Percentiles rank a stretch among this genome's conserved stretches.
Evolutionary conservation across 2,888 invertebrate genomes (phyloP).

Genomic region (Chouioia cunea): DNA sequence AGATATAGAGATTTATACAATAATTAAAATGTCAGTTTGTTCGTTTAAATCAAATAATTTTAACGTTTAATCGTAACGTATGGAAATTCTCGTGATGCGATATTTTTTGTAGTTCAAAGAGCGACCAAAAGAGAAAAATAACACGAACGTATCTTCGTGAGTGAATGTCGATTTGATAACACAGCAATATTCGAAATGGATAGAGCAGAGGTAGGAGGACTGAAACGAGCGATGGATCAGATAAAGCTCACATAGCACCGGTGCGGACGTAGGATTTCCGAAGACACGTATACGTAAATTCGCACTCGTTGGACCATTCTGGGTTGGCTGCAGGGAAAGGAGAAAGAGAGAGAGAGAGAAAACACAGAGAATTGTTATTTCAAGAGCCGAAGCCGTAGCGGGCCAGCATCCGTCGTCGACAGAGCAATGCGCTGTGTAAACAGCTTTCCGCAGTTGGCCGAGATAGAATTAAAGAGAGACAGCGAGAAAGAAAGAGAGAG

Average conservation of each 20-base stretch:
- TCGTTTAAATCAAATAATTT: too few relatives aligned
- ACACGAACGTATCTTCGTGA: too few relatives aligned
- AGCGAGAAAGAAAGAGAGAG: constrained; percentile 19
- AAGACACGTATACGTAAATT: constrained; percentile 15
- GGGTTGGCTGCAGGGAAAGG: neutral
- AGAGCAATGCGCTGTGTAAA: constrained; percentile 61
- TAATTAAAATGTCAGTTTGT: too few relatives aligned
- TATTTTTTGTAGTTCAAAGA: too few relatives aligned
- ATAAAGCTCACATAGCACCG: neutral
- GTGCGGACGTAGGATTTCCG: constrained; percentile 1
- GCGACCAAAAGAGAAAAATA: too few relatives aligned
- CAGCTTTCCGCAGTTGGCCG: constrained; percentile 54
- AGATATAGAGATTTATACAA: too few relatives aligned
- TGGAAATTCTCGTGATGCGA: too few relatives aligned
- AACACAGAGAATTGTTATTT: constrained; percentile 60
- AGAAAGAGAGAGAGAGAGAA: constrained; percentile 22
- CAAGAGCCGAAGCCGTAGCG: constrained; percentile 51
- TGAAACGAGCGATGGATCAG: neutral
- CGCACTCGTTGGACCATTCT: neutral
- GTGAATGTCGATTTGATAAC: too few relatives aligned
- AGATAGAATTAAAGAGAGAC: constrained; percentile 52
- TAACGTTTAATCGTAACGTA: too few relatives aligned
- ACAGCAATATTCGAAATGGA: too few relatives aligned
- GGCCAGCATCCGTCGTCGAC: constrained; percentile 55
- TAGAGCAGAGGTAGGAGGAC: too few relatives aligned